Conservation (phyloP, 2,797 vertebrate genomes). For the Antrozous pallidus region DNA sequence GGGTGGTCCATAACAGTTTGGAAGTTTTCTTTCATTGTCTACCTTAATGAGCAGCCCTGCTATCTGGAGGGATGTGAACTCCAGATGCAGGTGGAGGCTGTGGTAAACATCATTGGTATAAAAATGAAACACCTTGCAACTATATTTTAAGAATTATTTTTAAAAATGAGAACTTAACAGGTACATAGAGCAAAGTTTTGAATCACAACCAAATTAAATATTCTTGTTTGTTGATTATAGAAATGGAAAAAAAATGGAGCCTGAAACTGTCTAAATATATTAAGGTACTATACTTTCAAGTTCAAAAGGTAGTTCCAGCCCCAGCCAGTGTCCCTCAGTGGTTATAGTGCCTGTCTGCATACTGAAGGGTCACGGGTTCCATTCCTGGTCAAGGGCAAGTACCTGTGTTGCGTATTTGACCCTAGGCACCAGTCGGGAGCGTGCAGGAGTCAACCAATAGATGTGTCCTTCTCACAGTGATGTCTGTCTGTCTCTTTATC, state of each 20-base stretch:
- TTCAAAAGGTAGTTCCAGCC: background rate
- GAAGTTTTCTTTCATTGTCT: background rate
- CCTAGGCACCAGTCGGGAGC: too few species aligned
- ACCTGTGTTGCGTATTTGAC: too few species aligned
- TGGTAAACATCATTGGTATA: background rate
- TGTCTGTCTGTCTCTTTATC: too few species aligned
- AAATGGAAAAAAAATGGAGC: background rate
- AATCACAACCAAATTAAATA: background rate
- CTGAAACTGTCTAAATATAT: background rate
- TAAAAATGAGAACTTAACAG: background rate
- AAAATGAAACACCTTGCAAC: background rate
- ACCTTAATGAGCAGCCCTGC: background rate
- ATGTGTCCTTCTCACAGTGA: too few species aligned
- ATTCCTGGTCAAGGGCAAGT: too few species aligned
- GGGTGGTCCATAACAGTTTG: too few species aligned
- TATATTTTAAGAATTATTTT: background rate
- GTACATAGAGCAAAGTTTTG: background rate
- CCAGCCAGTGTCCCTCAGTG: too few species aligned
- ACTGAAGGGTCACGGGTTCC: too few species aligned
- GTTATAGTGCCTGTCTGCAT: too few species aligned
- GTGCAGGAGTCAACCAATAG: too few species aligned
- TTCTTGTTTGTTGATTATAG: background rate
- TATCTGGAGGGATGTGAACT: background rate
- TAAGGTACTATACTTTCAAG: background rate
- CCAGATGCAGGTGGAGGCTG: background rate